These are phyloP conservation scores for Gasterosteus aculeatus DNA, from an alignment of 2,113 vertebrate species.

Conservation along the genomic window DNA sequence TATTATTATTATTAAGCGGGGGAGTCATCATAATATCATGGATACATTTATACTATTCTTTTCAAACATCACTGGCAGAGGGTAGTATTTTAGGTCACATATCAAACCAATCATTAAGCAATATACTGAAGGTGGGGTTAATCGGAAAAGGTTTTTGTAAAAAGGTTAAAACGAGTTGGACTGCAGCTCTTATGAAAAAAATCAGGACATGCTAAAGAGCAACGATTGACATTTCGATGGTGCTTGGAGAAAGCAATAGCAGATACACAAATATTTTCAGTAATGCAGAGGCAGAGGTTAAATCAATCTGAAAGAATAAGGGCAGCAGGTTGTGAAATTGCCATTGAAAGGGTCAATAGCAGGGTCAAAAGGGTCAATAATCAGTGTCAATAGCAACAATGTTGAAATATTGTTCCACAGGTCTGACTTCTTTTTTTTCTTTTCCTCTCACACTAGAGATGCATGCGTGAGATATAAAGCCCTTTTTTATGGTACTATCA, in stretches of 20 bases:
- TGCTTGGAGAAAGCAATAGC: conserved; percentile 57
- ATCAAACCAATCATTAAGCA: conserved; percentile 76
- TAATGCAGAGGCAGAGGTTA: conserved; percentile 61
- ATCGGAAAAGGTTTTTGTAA: conserved; percentile 20
- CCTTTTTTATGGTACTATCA: neutral
- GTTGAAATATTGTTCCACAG: neutral
- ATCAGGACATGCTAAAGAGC: conserved; percentile 65
- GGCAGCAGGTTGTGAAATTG: conserved; percentile 43
- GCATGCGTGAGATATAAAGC: neutral
- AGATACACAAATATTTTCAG: conserved; percentile 59
- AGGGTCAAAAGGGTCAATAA: neutral
- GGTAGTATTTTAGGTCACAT: conserved; percentile 76
- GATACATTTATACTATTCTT: neutral
- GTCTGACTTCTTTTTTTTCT: neutral
- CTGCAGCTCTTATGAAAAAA: conserved; percentile 59
- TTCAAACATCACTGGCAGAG: conserved; percentile 61
- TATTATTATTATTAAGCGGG: neutral
- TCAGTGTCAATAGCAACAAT: neutral
- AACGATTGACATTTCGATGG: conserved; percentile 38
- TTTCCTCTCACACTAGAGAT: neutral
- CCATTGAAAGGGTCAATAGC: neutral
- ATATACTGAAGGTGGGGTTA: conserved; percentile 29
- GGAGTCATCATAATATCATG: neutral
- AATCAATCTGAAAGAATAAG: conserved; percentile 60
- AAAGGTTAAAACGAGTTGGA: conserved; percentile 47